phyloP scores from a whole-genome alignment of 2,888 invertebrate species.

The Acanthosoma haemorrhoidale region DNA sequence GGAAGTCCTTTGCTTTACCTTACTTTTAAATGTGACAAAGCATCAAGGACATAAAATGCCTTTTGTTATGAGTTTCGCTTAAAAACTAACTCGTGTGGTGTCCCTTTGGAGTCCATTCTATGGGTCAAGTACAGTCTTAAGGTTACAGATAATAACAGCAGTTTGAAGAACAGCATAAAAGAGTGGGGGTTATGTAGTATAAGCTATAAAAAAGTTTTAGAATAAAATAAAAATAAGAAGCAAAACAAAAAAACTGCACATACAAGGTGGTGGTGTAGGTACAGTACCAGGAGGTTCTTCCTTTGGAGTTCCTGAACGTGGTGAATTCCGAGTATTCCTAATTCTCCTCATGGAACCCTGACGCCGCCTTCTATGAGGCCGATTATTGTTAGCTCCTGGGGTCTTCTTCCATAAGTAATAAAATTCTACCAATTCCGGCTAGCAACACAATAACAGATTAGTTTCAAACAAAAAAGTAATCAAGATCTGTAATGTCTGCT shows the following conservation, averaged over 20 bases:
- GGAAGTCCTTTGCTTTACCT: too few species aligned
- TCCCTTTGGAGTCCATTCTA: too few species aligned
- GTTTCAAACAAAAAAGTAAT: background rate
- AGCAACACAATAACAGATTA: conserved; percentile 37
- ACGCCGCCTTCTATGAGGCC: conserved; percentile 83
- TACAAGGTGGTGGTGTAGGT: conserved; percentile 31
- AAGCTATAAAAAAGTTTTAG: background rate
- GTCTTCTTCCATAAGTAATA: conserved; percentile 99
- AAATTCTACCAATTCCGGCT: conserved; percentile 94
- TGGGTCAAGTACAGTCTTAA: too few species aligned
- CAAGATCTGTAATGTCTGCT: too few species aligned
- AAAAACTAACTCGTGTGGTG: too few species aligned
- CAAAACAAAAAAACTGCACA: conserved; percentile 1
- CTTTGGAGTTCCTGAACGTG: conserved; percentile 66
- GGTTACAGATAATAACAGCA: too few species aligned
- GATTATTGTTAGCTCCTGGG: conserved; percentile 92
- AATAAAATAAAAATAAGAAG: background rate
- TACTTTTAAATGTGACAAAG: too few species aligned
- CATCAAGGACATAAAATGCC: too few species aligned
- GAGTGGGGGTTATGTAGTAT: background rate
- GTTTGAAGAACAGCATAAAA: background rate
- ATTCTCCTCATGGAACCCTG: conserved; percentile 83
- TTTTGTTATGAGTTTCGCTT: too few species aligned
- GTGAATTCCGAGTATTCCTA: conserved; percentile 77
- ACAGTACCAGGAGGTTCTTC: conserved; percentile 53